Conservation (phyloP, 2,113 vertebrate genomes). For the Eubucco bourcierii region DNA sequence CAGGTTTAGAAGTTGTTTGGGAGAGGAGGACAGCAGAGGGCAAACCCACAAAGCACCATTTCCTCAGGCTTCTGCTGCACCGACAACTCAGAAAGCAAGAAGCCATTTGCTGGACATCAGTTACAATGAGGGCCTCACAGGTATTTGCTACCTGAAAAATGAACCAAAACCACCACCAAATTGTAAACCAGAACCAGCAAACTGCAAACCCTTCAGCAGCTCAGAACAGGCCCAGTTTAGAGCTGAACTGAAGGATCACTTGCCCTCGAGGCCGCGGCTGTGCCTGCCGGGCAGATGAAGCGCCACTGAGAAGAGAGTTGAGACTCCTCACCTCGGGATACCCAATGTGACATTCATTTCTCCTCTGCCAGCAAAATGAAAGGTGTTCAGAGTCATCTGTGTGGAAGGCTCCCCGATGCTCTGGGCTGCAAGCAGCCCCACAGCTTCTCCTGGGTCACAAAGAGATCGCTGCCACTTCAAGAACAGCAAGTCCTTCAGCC, state of each 20-base stretch:
- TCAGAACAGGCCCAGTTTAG: neutral
- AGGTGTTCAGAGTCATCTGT: slow-evolving; percentile 99
- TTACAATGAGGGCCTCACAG: neutral
- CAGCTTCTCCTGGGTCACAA: slow-evolving; percentile 94
- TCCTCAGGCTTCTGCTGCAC: neutral
- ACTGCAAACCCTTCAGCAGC: neutral
- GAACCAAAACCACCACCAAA: neutral
- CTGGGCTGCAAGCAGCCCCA: slow-evolving; percentile 95
- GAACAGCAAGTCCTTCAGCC: slow-evolving; percentile 84
- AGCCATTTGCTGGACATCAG: neutral
- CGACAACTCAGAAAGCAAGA: neutral
- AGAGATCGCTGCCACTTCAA: slow-evolving; percentile 95
- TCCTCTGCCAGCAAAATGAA: slow-evolving; percentile 98
- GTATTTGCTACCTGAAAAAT: neutral
- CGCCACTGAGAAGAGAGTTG: neutral
- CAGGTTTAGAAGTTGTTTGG: neutral
- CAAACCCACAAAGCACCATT: neutral
- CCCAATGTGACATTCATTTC: slow-evolving; percentile 99
- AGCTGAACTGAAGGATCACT: neutral
- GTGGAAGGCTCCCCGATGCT: slow-evolving; percentile 98
- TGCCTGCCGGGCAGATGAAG: neutral
- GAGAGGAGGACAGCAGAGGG: neutral
- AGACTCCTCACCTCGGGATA: slow-evolving; percentile 87
- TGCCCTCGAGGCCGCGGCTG: neutral
- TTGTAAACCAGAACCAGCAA: neutral